Evolutionary conservation across 2,797 vertebrate genomes (phyloP).

Genomic region (Eospalax fontanierii): DNA sequence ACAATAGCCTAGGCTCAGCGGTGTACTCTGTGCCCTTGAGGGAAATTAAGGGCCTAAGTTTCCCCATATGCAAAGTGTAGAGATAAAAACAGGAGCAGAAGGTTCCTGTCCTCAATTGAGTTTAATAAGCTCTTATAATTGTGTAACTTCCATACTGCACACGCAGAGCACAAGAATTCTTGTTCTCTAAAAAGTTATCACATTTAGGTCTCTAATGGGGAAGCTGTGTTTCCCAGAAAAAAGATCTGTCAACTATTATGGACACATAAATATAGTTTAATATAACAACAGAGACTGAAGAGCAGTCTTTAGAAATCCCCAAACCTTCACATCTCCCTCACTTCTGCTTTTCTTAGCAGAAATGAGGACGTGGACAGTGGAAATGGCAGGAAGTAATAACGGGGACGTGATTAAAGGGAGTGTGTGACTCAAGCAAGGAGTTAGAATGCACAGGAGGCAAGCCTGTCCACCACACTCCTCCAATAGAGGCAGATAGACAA

Average conservation of each 20-base stretch:
- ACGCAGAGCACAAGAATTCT: background rate
- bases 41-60: conserved; percentile 61
- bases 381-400: conserved; percentile 80
- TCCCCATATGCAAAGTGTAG: conserved; percentile 57
- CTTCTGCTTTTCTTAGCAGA: conserved; percentile 83
- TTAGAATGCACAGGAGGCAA: conserved; percentile 5
- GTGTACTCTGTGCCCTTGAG: background rate
- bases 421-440: conserved; percentile 8
- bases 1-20: background rate
- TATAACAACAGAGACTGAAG: conserved; percentile 55
- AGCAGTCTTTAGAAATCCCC: conserved; percentile 82
- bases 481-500: conserved; percentile 20
- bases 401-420: conserved; percentile 69
- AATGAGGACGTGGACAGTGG: conserved; percentile 67
- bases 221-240: conserved; percentile 75
- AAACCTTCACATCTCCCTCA: conserved; percentile 61
- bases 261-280: conserved; percentile 62
- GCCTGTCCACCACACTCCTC: background rate
- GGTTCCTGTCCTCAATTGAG: conserved; percentile 60
- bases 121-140: conserved; percentile 43
- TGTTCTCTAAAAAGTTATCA: conserved; percentile 62
- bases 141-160: background rate
- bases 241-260: conserved; percentile 63
- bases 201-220: conserved; percentile 17
- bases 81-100: conserved; percentile 3